Conservation (phyloP, 2,888 invertebrate species). For the Tachina lurida region DNA sequence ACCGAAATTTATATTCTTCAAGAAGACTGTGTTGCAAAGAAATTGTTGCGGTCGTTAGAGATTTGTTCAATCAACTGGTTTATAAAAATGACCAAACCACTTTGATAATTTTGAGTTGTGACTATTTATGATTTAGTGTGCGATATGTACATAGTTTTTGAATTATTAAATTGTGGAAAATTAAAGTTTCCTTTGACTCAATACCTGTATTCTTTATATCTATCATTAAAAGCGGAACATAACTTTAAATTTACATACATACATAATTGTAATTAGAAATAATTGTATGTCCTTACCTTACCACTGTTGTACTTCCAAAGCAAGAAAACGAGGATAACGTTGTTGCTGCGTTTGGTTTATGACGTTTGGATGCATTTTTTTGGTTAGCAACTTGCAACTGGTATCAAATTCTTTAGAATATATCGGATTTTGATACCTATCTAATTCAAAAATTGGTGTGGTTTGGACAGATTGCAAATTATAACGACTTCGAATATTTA, state of each 20-base stretch:
- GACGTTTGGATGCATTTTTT: conserved; percentile 48
- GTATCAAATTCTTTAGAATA: neutral
- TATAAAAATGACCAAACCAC: too few relatives aligned
- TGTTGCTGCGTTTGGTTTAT: conserved; percentile 39
- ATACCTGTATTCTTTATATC: too few relatives aligned
- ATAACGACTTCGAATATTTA: neutral
- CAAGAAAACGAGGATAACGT: conserved; percentile 48
- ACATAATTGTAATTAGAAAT: neutral
- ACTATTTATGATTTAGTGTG: too few relatives aligned
- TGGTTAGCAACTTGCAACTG: neutral
- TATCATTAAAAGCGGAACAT: neutral
- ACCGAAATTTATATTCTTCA: too few relatives aligned
- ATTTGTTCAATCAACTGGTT: too few relatives aligned
- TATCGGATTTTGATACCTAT: neutral
- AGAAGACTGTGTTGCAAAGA: fast-evolving
- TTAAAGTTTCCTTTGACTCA: too few relatives aligned
- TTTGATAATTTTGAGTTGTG: too few relatives aligned
- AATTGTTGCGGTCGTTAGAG: too few relatives aligned
- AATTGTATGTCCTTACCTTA: conserved; percentile 66
- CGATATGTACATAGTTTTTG: too few relatives aligned
- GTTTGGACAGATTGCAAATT: neutral
- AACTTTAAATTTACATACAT: neutral
- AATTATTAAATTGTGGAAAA: too few relatives aligned
- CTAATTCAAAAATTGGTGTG: neutral
- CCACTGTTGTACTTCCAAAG: conserved; percentile 56